Conservation (phyloP, 1,140 invertebrate species). For the Cyrtorhinus lividipennis region DNA sequence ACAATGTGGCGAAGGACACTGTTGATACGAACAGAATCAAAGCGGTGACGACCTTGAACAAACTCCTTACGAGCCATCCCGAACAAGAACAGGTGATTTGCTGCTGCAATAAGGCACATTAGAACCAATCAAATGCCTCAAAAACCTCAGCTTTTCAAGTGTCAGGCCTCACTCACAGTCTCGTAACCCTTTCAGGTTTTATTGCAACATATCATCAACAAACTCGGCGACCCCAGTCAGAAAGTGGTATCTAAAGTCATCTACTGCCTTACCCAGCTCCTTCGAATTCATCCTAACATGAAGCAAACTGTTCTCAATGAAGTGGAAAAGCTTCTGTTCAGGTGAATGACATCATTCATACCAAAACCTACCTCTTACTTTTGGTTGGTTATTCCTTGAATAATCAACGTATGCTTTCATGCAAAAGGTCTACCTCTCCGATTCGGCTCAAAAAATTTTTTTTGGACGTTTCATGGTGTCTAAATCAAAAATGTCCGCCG, state of each 20-base stretch:
- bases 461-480: no score
- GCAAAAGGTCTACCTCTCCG: no score
- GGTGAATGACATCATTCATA: slow-evolving; percentile 34
- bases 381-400: no score
- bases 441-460: no score
- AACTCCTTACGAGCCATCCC: slow-evolving; percentile 63
- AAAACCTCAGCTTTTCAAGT: no score
- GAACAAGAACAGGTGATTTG: slow-evolving; percentile 77
- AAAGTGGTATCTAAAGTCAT: slow-evolving; percentile 77
- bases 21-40: slow-evolving; percentile 69
- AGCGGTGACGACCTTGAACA: slow-evolving; percentile 58
- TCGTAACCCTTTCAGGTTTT: slow-evolving; percentile 57
- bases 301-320: slow-evolving; percentile 72
- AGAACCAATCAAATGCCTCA: no score
- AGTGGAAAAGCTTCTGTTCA: slow-evolving; percentile 77
- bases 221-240: slow-evolving; percentile 81
- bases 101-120: no score
- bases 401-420: no score
- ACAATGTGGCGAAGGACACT: slow-evolving; percentile 46
- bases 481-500: no score
- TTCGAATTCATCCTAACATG: slow-evolving; percentile 84
- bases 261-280: slow-evolving; percentile 68
- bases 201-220: slow-evolving; percentile 74
- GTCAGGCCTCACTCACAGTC: no score
- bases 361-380: no score